Conservation (phyloP, 2,797 vertebrate genomes). For the Bovichtus diacanthus region DNA sequence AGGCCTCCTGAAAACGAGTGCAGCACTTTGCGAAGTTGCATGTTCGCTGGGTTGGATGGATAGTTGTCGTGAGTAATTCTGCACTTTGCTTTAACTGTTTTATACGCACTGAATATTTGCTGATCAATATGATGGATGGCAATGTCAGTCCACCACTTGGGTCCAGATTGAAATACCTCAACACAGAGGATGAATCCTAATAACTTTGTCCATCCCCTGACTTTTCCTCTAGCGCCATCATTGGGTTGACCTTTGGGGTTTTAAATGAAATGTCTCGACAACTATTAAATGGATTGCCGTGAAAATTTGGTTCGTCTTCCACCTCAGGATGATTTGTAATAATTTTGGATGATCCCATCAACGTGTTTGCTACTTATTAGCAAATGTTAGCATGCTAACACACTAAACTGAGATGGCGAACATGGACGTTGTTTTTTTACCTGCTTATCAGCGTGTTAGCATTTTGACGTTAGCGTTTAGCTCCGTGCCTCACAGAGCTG, state of each 20-base stretch:
- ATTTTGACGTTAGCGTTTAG: neutral
- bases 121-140: neutral
- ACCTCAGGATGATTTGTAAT: no score
- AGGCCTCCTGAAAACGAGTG: constrained; percentile 35
- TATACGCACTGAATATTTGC: constrained; percentile 6
- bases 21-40: constrained; percentile 40
- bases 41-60: constrained; percentile 22
- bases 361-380: neutral
- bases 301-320: no score
- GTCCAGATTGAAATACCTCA: neutral
- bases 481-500: no score
- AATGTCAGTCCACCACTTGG: neutral
- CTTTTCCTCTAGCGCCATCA: neutral
- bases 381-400: no score
- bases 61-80: constrained; percentile 20
- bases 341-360: neutral
- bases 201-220: no score
- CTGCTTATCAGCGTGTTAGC: neutral
- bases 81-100: constrained; percentile 20
- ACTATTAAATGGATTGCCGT: no score
- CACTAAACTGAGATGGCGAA: neutral
- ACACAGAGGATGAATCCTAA: no score
- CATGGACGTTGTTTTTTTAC: neutral
- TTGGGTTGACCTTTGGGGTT: neutral
- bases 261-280: no score